These are phyloP conservation scores for Philotrypesis tridentata DNA, from an alignment of 1,140 invertebrate species.

Conservation along the genomic window DNA sequence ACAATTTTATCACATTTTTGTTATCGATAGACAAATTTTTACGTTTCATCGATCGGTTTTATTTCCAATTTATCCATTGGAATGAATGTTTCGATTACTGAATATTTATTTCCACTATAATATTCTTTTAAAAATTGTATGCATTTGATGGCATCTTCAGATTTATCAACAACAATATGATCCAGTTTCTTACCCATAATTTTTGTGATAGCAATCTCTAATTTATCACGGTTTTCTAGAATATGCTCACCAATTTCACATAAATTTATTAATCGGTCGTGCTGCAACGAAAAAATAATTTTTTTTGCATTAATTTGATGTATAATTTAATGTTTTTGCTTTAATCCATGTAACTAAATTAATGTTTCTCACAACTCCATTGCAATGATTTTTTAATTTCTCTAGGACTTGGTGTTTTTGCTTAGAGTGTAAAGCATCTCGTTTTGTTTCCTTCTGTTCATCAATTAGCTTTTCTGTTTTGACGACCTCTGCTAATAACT, in stretches of 20 bases:
- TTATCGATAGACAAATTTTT: conserved; percentile 21
- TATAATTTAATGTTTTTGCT: background rate
- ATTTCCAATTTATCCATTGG: conserved; percentile 92
- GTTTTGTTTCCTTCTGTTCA: background rate
- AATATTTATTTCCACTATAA: conserved; percentile 82
- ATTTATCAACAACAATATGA: conserved; percentile 97
- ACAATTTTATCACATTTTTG: conserved; percentile 32
- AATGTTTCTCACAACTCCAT: conserved; percentile 82
- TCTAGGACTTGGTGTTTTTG: conserved; percentile 97
- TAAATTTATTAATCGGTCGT: conserved; percentile 80
- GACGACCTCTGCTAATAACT: conserved; percentile 83
- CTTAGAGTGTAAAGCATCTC: background rate
- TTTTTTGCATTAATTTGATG: background rate
- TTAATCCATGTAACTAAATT: background rate
- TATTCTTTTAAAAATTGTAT: conserved; percentile 97
- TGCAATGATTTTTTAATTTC: conserved; percentile 92
- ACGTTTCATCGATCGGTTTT: conserved; percentile 82
- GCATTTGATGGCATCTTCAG: conserved; percentile 93
- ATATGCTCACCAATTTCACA: conserved; percentile 95
- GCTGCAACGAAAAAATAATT: conserved; percentile 11
- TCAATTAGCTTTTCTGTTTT: background rate
- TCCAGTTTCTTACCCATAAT: conserved; percentile 97
- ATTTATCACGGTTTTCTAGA: conserved; percentile 82
- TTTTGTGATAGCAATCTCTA: conserved; percentile 92
- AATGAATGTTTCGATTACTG: conserved; percentile 88